A percentile compares a stretch with the other conserved stretches of the same genome.
Evolutionary conservation across 2,797 vertebrate genomes (phyloP).

Genomic region (Pipistrellus nathusii): DNA sequence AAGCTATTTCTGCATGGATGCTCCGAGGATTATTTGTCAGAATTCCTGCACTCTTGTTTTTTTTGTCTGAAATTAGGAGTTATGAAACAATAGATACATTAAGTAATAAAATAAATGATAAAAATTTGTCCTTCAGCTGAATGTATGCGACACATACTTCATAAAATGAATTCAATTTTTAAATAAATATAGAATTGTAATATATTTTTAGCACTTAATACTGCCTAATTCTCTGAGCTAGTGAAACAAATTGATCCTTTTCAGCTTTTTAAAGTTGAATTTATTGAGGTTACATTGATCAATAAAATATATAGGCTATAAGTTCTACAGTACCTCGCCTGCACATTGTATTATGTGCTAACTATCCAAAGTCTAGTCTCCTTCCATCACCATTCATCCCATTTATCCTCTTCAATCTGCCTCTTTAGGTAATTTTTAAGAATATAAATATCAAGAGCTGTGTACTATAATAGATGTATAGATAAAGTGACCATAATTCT

Average conservation of each 20-base stretch:
- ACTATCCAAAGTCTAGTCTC: background rate
- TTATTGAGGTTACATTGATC: background rate
- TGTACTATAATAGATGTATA: background rate
- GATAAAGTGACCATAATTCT: slow-evolving; percentile 23
- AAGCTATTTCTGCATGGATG: slow-evolving; percentile 85
- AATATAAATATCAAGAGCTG: background rate
- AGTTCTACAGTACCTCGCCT: background rate
- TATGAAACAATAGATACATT: slow-evolving; percentile 48
- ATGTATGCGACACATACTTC: background rate
- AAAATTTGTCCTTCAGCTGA: slow-evolving; percentile 18
- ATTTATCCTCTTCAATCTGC: background rate
- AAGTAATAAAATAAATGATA: slow-evolving; percentile 30
- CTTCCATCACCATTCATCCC: background rate
- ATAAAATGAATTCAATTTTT: background rate
- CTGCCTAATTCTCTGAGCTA: slow-evolving; percentile 44
- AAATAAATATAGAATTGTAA: slow-evolving; percentile 49
- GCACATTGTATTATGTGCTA: background rate
- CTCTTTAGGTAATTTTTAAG: background rate
- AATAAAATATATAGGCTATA: background rate
- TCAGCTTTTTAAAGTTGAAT: background rate
- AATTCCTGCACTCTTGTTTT: slow-evolving; percentile 83
- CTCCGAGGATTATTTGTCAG: slow-evolving; percentile 80
- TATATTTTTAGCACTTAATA: background rate
- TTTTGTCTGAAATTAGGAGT: slow-evolving; percentile 89
- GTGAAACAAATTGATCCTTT: slow-evolving; percentile 15